Evolutionary conservation across 2,888 invertebrate genomes (phyloP).

Genomic region (Junonia oenone): DNA sequence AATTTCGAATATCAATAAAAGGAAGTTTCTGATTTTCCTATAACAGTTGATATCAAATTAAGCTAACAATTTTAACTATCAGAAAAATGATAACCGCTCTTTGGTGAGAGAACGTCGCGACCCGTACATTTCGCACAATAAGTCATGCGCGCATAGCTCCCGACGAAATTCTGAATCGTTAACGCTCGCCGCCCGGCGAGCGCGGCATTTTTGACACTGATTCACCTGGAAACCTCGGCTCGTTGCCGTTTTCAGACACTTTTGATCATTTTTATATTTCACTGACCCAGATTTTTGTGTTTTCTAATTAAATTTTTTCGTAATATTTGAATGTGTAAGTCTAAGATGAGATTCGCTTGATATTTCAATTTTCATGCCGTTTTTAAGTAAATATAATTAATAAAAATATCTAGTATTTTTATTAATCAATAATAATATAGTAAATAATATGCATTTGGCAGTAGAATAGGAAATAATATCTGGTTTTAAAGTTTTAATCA

Average conservation of each 20-base stretch:
- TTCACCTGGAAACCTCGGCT: conserved; percentile 48
- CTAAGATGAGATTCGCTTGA: neutral
- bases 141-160: conserved; percentile 52
- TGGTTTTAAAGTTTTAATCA: too few relatives aligned
- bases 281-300: neutral
- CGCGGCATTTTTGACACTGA: conserved; percentile 49
- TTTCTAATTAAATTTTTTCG: neutral
- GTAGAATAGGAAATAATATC: too few relatives aligned
- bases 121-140: conserved; percentile 33
- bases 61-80: conserved; percentile 4
- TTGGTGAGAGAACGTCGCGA: conserved; percentile 4
- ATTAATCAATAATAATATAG: too few relatives aligned
- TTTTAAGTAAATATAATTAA: neutral
- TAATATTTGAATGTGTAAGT: neutral
- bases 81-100: conserved; percentile 11
- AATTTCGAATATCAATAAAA: too few relatives aligned
- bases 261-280: conserved; percentile 6
- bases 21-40: too few relatives aligned
- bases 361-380: neutral
- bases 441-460: too few relatives aligned
- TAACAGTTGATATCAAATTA: neutral
- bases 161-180: conserved; percentile 49
- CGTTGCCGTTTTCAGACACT: conserved; percentile 32
- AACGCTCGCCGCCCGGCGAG: conserved; percentile 43
- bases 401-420: too few relatives aligned